Conservation (phyloP, 2,797 vertebrate species). For the Pantherophis alleghaniensis region DNA sequence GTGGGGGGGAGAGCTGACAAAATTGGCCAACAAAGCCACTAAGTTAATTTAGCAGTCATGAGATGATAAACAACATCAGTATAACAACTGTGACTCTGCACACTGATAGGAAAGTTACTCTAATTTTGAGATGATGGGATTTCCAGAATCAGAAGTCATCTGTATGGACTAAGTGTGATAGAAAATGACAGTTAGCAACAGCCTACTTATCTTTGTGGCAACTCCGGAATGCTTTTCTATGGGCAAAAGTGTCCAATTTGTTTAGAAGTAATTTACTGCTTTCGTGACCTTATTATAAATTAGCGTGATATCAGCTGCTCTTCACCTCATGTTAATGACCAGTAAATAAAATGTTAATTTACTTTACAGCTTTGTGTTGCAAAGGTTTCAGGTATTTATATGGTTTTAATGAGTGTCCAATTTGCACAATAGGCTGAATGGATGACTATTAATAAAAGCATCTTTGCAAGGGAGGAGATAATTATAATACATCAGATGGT, state of each 20-base stretch:
- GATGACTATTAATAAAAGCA: slow-evolving; percentile 44
- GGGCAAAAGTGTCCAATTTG: slow-evolving; percentile 34
- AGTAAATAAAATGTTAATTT: slow-evolving; percentile 66
- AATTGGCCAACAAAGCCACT: background rate
- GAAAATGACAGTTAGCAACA: background rate
- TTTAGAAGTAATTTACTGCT: slow-evolving; percentile 54
- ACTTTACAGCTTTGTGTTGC: slow-evolving; percentile 52
- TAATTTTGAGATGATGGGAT: background rate
- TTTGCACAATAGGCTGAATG: slow-evolving; percentile 39
- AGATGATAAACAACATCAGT: background rate
- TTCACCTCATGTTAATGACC: slow-evolving; percentile 61
- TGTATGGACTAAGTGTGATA: background rate
- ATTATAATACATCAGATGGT: slow-evolving; percentile 8
- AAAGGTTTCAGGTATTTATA: slow-evolving; percentile 57
- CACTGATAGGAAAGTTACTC: background rate
- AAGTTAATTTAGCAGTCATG: background rate
- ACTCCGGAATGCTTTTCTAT: slow-evolving; percentile 15
- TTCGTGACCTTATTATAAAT: slow-evolving; percentile 56
- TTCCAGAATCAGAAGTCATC: background rate
- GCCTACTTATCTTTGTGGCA: background rate
- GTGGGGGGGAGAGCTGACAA: background rate
- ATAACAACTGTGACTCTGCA: background rate
- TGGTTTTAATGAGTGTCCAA: slow-evolving; percentile 60
- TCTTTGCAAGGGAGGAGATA: slow-evolving; percentile 38
- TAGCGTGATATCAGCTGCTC: slow-evolving; percentile 54